phyloP scores from a whole-genome alignment of 2,797 vertebrate genomes.

The Sebastiscus tertius region DNA sequence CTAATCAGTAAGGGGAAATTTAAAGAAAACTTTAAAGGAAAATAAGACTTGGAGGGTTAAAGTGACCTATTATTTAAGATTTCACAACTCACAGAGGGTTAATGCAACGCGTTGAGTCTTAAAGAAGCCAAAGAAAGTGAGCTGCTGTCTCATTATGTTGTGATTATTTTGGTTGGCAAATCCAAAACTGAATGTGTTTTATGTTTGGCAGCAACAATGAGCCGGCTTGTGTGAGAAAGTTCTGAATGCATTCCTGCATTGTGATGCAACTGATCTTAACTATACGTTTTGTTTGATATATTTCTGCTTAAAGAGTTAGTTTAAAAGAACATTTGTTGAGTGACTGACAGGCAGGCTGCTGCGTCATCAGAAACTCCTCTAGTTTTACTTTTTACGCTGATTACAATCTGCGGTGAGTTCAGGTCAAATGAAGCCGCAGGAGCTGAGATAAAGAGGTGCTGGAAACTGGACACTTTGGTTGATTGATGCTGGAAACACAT shows the following conservation, averaged over 20 bases:
- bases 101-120: not conserved
- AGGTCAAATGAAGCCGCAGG: slow-evolving; percentile 18
- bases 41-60: slow-evolving; percentile 20
- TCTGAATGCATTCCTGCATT: not conserved
- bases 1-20: slow-evolving; percentile 56
- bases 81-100: slow-evolving; percentile 14
- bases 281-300: not conserved
- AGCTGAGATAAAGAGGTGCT: slow-evolving; percentile 12
- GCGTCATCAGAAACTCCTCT: not conserved
- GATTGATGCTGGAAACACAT: not conserved
- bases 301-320: not conserved
- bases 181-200: slow-evolving; percentile 12
- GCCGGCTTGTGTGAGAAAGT: not conserved
- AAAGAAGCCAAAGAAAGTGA: slow-evolving; percentile 6
- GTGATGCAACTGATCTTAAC: not conserved
- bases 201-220: slow-evolving; percentile 11
- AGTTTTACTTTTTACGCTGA: slow-evolving; percentile 16
- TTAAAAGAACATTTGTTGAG: not conserved
- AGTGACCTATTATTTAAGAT: slow-evolving; percentile 17
- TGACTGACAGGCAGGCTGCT: not conserved
- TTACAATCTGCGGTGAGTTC: slow-evolving; percentile 16
- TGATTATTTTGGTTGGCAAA: slow-evolving; percentile 16
- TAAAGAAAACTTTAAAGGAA: slow-evolving; percentile 51
- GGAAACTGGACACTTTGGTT: slow-evolving; percentile 9
- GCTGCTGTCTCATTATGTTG: not conserved